phyloP scores from a whole-genome alignment of 2,113 vertebrate genomes.

The Argyrosomus japonicus region DNA sequence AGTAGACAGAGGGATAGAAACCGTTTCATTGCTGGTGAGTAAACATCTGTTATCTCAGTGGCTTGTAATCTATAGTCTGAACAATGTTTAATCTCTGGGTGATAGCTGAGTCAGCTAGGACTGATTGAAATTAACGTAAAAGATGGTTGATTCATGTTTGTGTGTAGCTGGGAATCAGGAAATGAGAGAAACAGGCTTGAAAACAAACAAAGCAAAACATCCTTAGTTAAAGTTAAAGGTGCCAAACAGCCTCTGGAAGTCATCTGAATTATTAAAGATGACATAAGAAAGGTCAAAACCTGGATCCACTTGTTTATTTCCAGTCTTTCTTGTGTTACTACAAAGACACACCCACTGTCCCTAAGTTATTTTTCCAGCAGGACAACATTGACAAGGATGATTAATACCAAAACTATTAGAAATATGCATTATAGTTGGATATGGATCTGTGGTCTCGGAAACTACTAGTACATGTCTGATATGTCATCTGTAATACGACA shows the following conservation, averaged over 20 bases:
- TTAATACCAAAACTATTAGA: conserved; percentile 57
- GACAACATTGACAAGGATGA: conserved; percentile 56
- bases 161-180: conserved; percentile 59
- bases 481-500: background rate
- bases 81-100: conserved; percentile 31
- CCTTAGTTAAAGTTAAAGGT: background rate
- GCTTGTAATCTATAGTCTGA: conserved; percentile 14
- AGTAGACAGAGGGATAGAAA: conserved; percentile 46
- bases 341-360: conserved; percentile 70
- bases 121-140: background rate
- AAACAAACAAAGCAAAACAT: conserved; percentile 24
- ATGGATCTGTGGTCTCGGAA: background rate
- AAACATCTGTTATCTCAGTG: conserved; percentile 20
- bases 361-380: conserved; percentile 55
- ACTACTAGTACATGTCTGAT: background rate
- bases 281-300: background rate
- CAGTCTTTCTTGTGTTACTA: conserved; percentile 46
- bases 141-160: conserved; percentile 1
- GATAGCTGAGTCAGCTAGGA: conserved; percentile 7
- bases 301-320: conserved; percentile 28
- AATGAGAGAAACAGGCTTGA: conserved; percentile 48
- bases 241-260: background rate
- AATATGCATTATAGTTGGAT: conserved; percentile 4
- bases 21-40: conserved; percentile 72
- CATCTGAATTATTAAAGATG: background rate